A percentile compares a stretch with the other conserved stretches of the same genome.
Conservation (phyloP, 2,888 invertebrate species). For the Megalurothrips usitatus region DNA sequence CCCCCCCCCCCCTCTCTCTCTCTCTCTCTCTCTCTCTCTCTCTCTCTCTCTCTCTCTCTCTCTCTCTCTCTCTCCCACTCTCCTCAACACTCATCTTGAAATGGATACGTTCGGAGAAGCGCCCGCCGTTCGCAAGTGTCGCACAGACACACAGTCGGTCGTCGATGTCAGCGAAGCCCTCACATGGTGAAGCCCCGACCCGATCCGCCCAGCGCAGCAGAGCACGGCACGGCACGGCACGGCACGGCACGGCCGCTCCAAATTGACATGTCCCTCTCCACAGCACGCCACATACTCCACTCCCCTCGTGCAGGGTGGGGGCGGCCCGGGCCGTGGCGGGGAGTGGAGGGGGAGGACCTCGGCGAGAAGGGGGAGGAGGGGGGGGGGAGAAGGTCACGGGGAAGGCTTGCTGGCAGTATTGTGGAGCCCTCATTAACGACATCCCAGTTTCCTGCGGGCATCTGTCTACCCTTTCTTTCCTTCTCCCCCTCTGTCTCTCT, state of each 20-base stretch:
- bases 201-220: neutral
- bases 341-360: neutral
- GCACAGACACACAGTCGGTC: too few relatives aligned
- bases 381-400: neutral
- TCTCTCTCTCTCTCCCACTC: too few relatives aligned
- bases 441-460: slow-evolving; percentile 9
- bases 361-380: neutral
- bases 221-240: too few relatives aligned
- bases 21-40: too few relatives aligned
- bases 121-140: too few relatives aligned
- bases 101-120: too few relatives aligned
- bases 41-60: too few relatives aligned
- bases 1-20: too few relatives aligned
- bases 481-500: neutral
- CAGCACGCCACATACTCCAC: too few relatives aligned
- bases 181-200: neutral
- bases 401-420: neutral
- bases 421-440: slow-evolving; percentile 16
- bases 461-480: neutral
- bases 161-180: too few relatives aligned
- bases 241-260: neutral
- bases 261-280: neutral
- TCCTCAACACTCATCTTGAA: too few relatives aligned
- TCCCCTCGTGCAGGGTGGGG: too few relatives aligned
- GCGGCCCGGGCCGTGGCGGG: neutral